Percentiles rank a stretch among this genome's conserved stretches.
Evolutionary conservation across 2,113 vertebrate genomes (phyloP).

Genomic region (Nothocercus julius): DNA sequence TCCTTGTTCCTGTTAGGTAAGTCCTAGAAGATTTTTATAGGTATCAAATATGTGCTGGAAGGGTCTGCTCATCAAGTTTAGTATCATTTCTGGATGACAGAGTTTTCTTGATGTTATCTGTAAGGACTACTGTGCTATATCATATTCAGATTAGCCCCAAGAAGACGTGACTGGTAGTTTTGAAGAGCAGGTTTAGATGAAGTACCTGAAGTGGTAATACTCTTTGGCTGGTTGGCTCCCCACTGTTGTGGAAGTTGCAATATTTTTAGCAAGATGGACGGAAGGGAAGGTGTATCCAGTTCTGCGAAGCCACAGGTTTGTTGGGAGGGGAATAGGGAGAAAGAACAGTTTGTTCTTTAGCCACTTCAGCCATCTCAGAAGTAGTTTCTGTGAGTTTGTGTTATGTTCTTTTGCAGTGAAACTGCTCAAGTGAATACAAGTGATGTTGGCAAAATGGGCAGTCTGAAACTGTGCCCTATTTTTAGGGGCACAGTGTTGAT

Average conservation of each 20-base stretch:
- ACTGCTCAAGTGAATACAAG: not conserved
- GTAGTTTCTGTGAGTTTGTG: not conserved
- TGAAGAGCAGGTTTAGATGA: not conserved
- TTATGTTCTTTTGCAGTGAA: not conserved
- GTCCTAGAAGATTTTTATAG: not conserved
- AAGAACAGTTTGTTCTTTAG: not conserved
- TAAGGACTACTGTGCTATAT: not conserved
- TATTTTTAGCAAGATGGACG: not conserved
- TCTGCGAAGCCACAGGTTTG: accelerated
- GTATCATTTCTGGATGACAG: not conserved
- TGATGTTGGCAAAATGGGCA: not conserved
- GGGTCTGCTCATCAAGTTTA: not conserved
- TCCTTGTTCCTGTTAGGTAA: not conserved
- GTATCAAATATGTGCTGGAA: not conserved
- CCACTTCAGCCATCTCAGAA: not conserved
- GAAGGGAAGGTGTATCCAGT: not conserved
- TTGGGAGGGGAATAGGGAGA: not conserved
- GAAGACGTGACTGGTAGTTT: not conserved
- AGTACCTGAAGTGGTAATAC: not conserved
- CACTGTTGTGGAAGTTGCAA: not conserved
- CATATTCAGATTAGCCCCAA: not conserved
- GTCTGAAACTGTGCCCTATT: accelerated
- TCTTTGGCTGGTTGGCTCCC: not conserved
- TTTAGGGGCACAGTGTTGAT: accelerated
- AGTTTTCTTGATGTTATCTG: not conserved